Base-by-base conservation (phyloP, 2,113 vertebrate genomes). In the Brevimyrus niger region DNA sequence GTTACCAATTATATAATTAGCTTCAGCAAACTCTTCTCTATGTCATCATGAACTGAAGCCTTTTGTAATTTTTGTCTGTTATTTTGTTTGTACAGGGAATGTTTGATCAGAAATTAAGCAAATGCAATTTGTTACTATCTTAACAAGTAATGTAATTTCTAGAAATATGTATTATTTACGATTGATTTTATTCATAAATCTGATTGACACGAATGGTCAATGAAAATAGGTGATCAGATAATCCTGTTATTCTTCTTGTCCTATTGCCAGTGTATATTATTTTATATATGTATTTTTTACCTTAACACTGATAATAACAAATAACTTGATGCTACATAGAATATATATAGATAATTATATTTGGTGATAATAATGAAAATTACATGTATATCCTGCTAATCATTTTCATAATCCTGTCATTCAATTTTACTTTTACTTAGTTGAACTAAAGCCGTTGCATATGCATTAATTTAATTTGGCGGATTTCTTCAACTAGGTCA, bases 401-500 rank as follows among this genome's bases (percentile, higher is more conserved):
- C 73, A 80, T 80, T 19, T 42, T 80, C 73, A 8, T 80, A 80
- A 80, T 80, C 35, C 35, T 1, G 4, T 76, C 69, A 42, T 35
- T 35, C 35, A 38, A 13, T 69, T 31, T 69, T 10, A 69, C 17
- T 80, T 38, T 80, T 80, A 42, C 4, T 80, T 80, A 42, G 31
- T 42, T 80, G 17, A 19, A 80, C 73, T 42, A 80, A 80, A 80
- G 35, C 19, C 73, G 6, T 35, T 80, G 13, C 73, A 38, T 80
- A 80, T 80, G 35, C 73, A 80, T 42, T 47, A 27, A 13, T 85
- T 48, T 27, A 46, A 84, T 85, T 85, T 85, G 42, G 82, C 82
- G 13, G n/a, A 86, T 86, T 48, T 27, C 82, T 86, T 15, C 23
- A 86, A 48, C 44, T 86, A 86, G 83, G 83, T 86, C 46, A 86